Evolutionary conservation across 1,140 invertebrate genomes (phyloP).

Genomic region (Drosophila hydei): DNA sequence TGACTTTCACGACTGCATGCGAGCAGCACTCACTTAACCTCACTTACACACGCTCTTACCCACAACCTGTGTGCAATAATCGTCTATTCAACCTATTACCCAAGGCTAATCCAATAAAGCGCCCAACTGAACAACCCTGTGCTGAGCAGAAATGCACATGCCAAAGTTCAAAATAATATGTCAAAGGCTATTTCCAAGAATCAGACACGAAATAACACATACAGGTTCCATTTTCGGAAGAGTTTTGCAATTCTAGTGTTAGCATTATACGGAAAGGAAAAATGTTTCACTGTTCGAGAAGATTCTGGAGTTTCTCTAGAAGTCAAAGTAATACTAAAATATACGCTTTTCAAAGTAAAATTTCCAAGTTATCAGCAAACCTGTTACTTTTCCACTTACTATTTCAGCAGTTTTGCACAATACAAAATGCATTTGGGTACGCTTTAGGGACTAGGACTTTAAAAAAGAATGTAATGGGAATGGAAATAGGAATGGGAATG

Average conservation of each 20-base stretch:
- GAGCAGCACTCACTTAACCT: slow-evolving; percentile 54
- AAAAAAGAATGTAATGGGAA: not conserved
- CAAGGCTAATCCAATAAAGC: slow-evolving; percentile 67
- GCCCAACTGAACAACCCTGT: slow-evolving; percentile 30
- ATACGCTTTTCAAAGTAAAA: too few species aligned
- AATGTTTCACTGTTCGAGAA: too few species aligned
- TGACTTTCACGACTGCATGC: slow-evolving; percentile 1
- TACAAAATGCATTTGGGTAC: slow-evolving; percentile 8
- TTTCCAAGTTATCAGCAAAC: too few species aligned
- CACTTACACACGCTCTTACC: slow-evolving; percentile 18
- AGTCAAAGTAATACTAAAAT: too few species aligned
- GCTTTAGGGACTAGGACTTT: not conserved
- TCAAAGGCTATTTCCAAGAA: not conserved
- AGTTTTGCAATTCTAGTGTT: slow-evolving; percentile 1
- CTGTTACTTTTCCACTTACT: not conserved
- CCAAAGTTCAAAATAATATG: not conserved
- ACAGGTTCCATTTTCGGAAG: too few species aligned
- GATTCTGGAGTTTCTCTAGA: too few species aligned
- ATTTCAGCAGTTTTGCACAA: not conserved
- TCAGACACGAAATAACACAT: not conserved
- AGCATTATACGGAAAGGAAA: too few species aligned
- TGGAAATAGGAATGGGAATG: slow-evolving; percentile 1
- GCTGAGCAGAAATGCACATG: slow-evolving; percentile 14
- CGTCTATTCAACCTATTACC: slow-evolving; percentile 69
- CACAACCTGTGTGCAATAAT: slow-evolving; percentile 62